Conservation (phyloP, 1,140 invertebrate species). For the Nilaparvata lugens region DNA sequence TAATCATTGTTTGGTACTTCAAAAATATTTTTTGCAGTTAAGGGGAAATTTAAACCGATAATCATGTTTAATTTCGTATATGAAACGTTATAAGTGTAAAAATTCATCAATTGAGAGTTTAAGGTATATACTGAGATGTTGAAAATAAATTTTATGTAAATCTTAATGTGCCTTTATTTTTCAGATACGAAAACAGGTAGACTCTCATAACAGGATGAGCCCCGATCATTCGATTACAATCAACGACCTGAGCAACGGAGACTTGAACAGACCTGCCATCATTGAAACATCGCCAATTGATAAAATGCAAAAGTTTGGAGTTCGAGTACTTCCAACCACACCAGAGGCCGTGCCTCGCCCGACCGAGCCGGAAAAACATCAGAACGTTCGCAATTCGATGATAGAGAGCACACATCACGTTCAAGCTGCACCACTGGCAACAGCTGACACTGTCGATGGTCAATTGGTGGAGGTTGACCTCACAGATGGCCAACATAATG, state of each 20-base stretch:
- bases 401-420: constrained; percentile 17
- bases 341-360: constrained; percentile 24
- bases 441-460: constrained; percentile 30
- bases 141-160: no score
- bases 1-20: no score
- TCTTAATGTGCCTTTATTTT: background rate
- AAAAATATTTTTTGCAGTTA: no score
- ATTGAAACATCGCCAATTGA: constrained; percentile 22
- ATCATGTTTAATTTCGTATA: no score
- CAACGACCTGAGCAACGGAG: constrained; percentile 14
- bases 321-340: constrained; percentile 47
- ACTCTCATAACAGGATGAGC: constrained; percentile 9
- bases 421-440: background rate
- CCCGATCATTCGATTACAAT: constrained; percentile 9
- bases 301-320: constrained; percentile 53
- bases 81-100: no score
- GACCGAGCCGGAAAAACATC: constrained; percentile 35
- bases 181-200: constrained; percentile 15
- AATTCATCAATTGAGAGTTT: no score
- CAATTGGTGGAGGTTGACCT: constrained; percentile 34
- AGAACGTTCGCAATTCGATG: constrained; percentile 39
- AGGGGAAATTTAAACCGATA: no score
- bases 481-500: constrained; percentile 13
- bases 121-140: no score
- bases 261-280: constrained; percentile 17